Evolutionary conservation across 2,888 invertebrate genomes (phyloP), one percentile per base, ranked within the genome.

Genomic region (Coleophora flavipennella): DNA sequence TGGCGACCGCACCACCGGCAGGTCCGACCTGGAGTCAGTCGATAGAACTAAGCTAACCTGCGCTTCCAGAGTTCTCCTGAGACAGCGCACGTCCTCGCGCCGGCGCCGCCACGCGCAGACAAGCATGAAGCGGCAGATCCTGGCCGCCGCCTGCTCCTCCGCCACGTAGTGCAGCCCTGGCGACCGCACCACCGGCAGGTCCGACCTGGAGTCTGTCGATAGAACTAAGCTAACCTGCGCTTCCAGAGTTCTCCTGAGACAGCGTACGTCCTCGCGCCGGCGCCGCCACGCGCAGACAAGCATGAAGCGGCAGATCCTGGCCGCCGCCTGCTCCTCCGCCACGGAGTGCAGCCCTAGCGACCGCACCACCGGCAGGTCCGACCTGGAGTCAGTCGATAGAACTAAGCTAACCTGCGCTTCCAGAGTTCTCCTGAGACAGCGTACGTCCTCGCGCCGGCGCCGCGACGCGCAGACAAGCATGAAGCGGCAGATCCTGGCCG

Each of bases 391-490:
- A 4, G 20, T 20, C 20, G 6, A 20, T 6, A 6, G 6, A n/a
- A n/a, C n/a, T n/a, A 25, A 10, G 6, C 27, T 11, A 13, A 76
- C 79, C 60, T 87, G 76, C 12, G 67, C 61, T 41, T 83, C 80
- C 36, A 87, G 20, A 3, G 80, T 84, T 50, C 67, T 71, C 38
- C 81, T 62, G 9, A 87, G 61, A 33, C 80, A 77, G 1, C 65
- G 60, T 31, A 85, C 65, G 43, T 88, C 87, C 33, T 75, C 71
- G 25, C 87, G 71, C 14, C 86, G 75, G 2, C 74, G 67, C 26
- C 88, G 64, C 88, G 88, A 88, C 1, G 86, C 85, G 31, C 79
- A 74, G 36, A 86, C 47, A 51, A 86, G 54, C 65, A 88, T 72
- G 49, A 83, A 73, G 39, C 71, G 68, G 13, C 75, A 80, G 31